A percentile compares a stretch with the other conserved stretches of the same genome.
These are phyloP conservation scores for Leptinotarsa defecta DNA, from an alignment of 1,140 invertebrate species.

Conservation along the genomic window DNA sequence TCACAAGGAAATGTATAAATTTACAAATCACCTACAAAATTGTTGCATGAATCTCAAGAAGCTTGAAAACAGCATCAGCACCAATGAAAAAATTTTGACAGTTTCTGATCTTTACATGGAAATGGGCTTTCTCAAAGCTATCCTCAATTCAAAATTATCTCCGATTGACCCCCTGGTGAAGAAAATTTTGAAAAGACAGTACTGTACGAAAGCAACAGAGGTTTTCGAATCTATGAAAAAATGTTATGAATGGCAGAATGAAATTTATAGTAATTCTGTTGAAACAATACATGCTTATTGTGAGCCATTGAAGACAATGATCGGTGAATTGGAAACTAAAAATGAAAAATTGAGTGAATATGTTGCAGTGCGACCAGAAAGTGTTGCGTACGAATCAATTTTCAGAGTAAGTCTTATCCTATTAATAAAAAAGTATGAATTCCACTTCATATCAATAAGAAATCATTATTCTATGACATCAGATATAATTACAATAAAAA, in stretches of 20 bases:
- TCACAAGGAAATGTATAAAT: background rate
- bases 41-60: constrained; percentile 1
- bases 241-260: constrained; percentile 45
- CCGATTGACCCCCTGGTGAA: constrained; percentile 78
- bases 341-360: constrained; percentile 54
- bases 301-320: constrained; percentile 48
- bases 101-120: constrained; percentile 43
- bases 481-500: too few species aligned
- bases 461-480: too few species aligned
- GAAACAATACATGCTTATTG: constrained; percentile 51
- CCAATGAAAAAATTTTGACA: constrained; percentile 1
- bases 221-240: constrained; percentile 45
- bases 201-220: constrained; percentile 64
- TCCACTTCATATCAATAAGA: too few species aligned
- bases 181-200: constrained; percentile 68
- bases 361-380: constrained; percentile 63
- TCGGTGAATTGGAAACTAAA: constrained; percentile 52
- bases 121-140: constrained; percentile 46
- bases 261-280: constrained; percentile 44
- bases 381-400: constrained; percentile 61
- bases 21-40: constrained; percentile 16
- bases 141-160: constrained; percentile 55
- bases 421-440: too few species aligned
- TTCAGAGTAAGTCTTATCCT: constrained; percentile 35
- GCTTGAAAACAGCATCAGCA: constrained; percentile 9